Evolutionary conservation across 1,140 invertebrate species (phyloP), one percentile per base, ranked within the genome.

Genomic region (Cheumatopsyche charites): DNA sequence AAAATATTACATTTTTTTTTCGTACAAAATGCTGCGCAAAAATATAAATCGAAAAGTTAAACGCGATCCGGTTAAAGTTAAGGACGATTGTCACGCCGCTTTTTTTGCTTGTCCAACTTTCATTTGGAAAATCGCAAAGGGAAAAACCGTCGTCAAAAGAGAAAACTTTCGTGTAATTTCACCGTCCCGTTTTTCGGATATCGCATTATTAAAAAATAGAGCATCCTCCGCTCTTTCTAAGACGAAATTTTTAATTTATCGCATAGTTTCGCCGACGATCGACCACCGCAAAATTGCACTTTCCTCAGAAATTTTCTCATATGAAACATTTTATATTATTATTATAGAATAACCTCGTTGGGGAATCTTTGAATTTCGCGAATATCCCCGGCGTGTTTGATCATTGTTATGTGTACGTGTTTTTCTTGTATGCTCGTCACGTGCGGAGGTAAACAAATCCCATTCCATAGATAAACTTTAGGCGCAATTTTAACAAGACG

Each of bases 61-160:
- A 36, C 29, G 29, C 29, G 29, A 36, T 36, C 15, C 43, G 43
- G 43, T 47, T 47, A 47, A 47, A 47, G 15, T 47, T 47, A 15
- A 47, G 15, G 43, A 25, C 55, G 23, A 58, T 58, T 58, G 55
- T 58, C 19, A 58, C 55, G 29, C 3, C 19, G 12, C 12, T 58
- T 58, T 52, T 52, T 52, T 25, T 25, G 17, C 12, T 19, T 52
- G 21, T 58, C 55, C 43, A 42, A 66, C 41, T 66, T 66, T 66
- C 63, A 43, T 43, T 66, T 47, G 42, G 63, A 66, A 66, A 66
- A 45, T 66, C 63, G 43, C 41, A 66, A 66, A 66, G 63, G 42
- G 43, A 66, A 66, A 58, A 58, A 26, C 55, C 23, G 23, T 66
- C 41, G 63, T 66, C 63, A 66, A 66, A 66, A 36, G 29, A 9